Evolutionary conservation across 2,797 vertebrate species (phyloP).

Genomic region (Eulemur mongoz): DNA sequence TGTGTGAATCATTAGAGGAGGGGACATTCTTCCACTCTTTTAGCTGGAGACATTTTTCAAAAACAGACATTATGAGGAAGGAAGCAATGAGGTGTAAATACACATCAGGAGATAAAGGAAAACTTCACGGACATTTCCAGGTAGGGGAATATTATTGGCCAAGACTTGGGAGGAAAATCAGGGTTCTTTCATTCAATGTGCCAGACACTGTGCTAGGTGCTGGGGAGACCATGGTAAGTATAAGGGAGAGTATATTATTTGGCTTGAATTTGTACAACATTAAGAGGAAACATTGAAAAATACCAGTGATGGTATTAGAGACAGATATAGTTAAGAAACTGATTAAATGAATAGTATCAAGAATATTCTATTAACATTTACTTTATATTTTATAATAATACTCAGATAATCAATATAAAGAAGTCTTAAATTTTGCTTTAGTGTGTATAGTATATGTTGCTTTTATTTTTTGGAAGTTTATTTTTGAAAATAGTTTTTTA

Average conservation of each 20-base stretch:
- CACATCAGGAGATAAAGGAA: neutral
- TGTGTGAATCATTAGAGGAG: neutral
- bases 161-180: neutral
- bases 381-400: neutral
- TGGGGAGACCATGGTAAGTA: neutral
- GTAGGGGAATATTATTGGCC: neutral
- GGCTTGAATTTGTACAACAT: neutral
- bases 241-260: neutral
- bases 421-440: neutral
- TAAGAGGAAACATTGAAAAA: neutral
- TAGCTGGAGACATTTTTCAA: neutral
- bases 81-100: neutral
- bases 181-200: neutral
- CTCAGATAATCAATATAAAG: neutral
- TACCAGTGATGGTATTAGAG: neutral
- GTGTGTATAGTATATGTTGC: neutral
- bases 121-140: neutral
- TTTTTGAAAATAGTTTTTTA: neutral
- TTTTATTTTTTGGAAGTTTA: neutral
- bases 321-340: neutral
- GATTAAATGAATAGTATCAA: neutral
- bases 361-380: neutral
- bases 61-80: neutral
- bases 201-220: neutral
- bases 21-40: neutral